Percentiles rank a stretch among this genome's conserved stretches.
Evolutionary conservation across 2,888 invertebrate species (phyloP).

Genomic region (Xanthorhoe spadicearia): DNA sequence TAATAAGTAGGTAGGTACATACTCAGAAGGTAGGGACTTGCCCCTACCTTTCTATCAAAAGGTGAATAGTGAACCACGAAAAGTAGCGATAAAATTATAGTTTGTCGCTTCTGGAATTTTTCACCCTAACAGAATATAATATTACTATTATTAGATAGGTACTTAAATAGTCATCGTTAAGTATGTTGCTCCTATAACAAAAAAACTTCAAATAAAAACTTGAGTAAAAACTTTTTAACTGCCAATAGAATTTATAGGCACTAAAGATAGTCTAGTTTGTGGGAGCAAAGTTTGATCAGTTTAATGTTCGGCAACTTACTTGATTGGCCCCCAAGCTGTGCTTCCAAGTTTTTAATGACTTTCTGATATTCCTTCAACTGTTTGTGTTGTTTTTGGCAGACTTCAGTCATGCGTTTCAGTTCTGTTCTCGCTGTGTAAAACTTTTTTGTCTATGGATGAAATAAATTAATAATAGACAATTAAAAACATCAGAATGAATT

Average conservation of each 20-base stretch:
- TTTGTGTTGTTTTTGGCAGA: conserved; percentile 75
- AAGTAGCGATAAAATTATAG: no score
- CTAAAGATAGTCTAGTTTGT: conserved; percentile 1
- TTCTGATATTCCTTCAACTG: conserved; percentile 75
- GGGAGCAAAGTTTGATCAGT: conserved; percentile 10
- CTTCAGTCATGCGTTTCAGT: conserved; percentile 71
- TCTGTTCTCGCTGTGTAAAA: conserved; percentile 73
- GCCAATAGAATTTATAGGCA: neutral
- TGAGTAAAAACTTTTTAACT: neutral
- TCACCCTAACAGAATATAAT: no score
- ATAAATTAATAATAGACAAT: neutral
- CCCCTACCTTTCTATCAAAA: no score
- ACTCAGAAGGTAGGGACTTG: no score
- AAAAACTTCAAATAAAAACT: no score
- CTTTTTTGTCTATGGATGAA: conserved; percentile 70
- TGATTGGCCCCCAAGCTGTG: conserved; percentile 60
- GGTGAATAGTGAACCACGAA: no score
- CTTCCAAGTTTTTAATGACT: conserved; percentile 65
- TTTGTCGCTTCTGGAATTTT: no score
- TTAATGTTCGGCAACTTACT: conserved; percentile 52
- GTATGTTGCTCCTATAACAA: no score
- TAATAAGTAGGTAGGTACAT: no score
- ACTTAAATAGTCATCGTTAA: no score
- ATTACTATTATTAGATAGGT: no score
- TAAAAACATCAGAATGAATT: neutral